Evolutionary conservation across 2,888 invertebrate species (phyloP), one percentile per base, ranked within the genome.

Genomic region (Hyposoter didymator): DNA sequence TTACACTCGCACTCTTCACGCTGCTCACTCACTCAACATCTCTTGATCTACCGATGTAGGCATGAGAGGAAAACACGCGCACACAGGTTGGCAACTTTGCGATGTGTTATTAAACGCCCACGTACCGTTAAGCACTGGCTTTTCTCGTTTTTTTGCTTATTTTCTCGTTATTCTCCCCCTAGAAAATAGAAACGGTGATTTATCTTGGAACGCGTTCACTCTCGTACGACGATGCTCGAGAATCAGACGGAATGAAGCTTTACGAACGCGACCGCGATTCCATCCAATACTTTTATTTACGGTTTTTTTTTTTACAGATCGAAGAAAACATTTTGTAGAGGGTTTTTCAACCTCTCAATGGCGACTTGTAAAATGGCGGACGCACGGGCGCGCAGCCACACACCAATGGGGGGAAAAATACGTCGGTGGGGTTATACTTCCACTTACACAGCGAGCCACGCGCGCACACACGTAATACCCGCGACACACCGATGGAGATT

Each of bases 331-430:
- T 96, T 95, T 95, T 96, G 95, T 95, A 96, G 95, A 96, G 96
- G 76, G 66, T 66, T 66, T 96, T 96, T 96, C 96, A 96, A 96
- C 96, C 97, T 97, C 96, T 97, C 97, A 97, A 97, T 97, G 97
- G 97, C 97, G 97, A 97, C 96, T 96, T 35, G 96, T 96, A 97
- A 97, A 97, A 97, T 97, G 97, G 97, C 97, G 97, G 97, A 96
- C 76, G 85, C 86, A 88, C 86, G 87, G 84, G 87, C 87, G 76
- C 76, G 76, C 76, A 67, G 64, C 47, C 47, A 64, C 55, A 64
- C 64, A 75, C 64, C 75, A 59, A 64, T 64, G n/a, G 45, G 84
- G 70, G 55, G 64, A 52, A 49, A 78, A 78, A 85, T 74, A 75
- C 59, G 78, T 80, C 84, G 75, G 74, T 76, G 62, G 73, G 73